Percentiles rank a stretch among this genome's conserved stretches.
Conservation (phyloP, 2,113 vertebrate genomes). For the Zapus hudsonius region DNA sequence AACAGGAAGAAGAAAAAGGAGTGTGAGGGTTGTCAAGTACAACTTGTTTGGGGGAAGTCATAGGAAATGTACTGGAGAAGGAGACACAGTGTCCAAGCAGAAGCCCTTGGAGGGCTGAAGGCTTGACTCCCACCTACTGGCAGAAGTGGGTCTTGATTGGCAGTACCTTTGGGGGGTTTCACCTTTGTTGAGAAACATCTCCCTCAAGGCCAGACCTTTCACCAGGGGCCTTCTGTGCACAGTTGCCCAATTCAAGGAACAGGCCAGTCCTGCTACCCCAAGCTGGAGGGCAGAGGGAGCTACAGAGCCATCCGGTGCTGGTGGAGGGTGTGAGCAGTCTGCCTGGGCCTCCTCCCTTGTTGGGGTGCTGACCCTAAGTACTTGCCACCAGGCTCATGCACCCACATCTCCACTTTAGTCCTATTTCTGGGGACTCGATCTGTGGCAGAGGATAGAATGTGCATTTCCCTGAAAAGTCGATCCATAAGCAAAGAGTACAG, state of each 20-base stretch:
- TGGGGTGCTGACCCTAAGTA: too few relatives aligned
- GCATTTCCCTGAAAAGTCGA: not conserved
- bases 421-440: not conserved
- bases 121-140: too few relatives aligned
- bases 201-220: not conserved
- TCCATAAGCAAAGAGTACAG: not conserved
- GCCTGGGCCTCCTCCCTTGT: too few relatives aligned
- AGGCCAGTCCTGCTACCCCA: not conserved
- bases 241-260: not conserved
- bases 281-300: not conserved
- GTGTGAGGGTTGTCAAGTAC: not conserved
- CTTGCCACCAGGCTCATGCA: not conserved
- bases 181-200: not conserved
- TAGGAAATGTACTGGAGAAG: not conserved
- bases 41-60: not conserved
- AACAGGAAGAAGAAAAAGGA: not conserved
- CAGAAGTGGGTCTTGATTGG: accelerated
- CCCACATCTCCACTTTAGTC: not conserved
- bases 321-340: not conserved
- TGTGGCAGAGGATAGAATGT: not conserved
- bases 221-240: accelerated
- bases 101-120: not conserved
- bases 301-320: not conserved
- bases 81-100: not conserved
- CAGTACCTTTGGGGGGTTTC: not conserved